A percentile compares a stretch with the other conserved stretches of the same genome.
Evolutionary conservation across 2,888 invertebrate species (phyloP).

Genomic region (Lathronympha strigana): DNA sequence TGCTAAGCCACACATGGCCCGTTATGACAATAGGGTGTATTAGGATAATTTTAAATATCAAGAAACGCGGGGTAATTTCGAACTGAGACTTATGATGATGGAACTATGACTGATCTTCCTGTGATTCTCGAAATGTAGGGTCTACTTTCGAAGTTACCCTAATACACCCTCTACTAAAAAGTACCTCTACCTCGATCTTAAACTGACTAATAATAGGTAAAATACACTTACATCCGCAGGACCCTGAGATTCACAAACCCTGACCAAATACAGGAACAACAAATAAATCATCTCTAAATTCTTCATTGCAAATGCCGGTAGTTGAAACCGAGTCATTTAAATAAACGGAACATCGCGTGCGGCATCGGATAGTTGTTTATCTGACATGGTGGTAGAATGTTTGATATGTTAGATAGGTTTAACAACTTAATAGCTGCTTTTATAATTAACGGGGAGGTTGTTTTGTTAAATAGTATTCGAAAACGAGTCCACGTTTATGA

Average conservation of each 20-base stretch:
- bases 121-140: too few species aligned
- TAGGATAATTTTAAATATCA: too few species aligned
- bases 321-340: conserved; percentile 20
- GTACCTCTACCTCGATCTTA: too few species aligned
- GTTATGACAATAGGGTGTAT: too few species aligned
- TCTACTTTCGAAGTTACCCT: too few species aligned
- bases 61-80: too few species aligned
- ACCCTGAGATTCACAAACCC: conserved; percentile 13
- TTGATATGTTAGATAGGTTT: conserved; percentile 19
- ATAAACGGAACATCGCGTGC: conserved; percentile 29
- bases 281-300: conserved; percentile 19
- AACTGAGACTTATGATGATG: too few species aligned
- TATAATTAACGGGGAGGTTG: conserved; percentile 14
- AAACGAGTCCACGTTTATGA: too few species aligned
- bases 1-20: too few species aligned
- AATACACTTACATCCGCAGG: conserved; percentile 24
- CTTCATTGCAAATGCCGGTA: conserved; percentile 2
- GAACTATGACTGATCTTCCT: too few species aligned
- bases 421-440: conserved; percentile 22
- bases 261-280: conserved; percentile 22
- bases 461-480: neutral
- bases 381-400: conserved; percentile 24
- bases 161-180: too few species aligned
- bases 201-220: too few species aligned
- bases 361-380: conserved; percentile 27